Percentiles rank a stretch among this genome's conserved stretches.
Conservation (phyloP, 2,888 invertebrate genomes). For the Imbricaverruca yamaguchii region DNA sequence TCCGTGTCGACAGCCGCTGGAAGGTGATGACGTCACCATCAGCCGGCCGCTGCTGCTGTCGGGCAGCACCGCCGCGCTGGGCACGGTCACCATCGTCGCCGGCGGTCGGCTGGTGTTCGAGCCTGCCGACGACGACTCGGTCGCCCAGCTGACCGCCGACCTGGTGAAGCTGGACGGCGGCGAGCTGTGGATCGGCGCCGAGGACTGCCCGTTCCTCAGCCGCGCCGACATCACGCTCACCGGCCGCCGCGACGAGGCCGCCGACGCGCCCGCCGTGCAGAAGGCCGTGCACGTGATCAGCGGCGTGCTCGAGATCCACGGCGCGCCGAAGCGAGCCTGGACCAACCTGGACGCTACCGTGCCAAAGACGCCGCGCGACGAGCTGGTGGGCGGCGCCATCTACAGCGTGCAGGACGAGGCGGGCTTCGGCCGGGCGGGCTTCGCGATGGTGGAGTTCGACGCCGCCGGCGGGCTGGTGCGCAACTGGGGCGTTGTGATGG, state of each 20-base stretch:
- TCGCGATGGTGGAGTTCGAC: not conserved
- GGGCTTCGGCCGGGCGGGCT: not conserved
- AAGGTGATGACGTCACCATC: too few relatives aligned
- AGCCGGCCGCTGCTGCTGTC: too few relatives aligned
- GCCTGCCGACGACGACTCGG: not conserved
- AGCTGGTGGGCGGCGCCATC: not conserved
- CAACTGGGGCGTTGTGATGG: too few relatives aligned
- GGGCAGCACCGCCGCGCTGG: not conserved
- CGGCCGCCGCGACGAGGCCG: not conserved
- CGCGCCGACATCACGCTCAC: not conserved
- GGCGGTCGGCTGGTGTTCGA: not conserved
- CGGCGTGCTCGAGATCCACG: not conserved
- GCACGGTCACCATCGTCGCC: not conserved
- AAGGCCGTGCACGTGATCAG: not conserved
- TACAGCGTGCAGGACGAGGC: too few relatives aligned
- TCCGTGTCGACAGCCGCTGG: too few relatives aligned
- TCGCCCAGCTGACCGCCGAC: not conserved
- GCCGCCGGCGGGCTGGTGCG: not conserved
- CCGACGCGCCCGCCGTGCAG: not conserved
- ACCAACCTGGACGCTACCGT: not conserved
- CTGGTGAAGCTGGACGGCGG: not conserved
- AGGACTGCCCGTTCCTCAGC: not conserved
- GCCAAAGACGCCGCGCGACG: not conserved
- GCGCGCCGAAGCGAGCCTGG: not conserved
- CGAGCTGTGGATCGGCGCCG: slow-evolving; percentile 17